Evolutionary conservation across 2,797 vertebrate genomes (phyloP), one percentile per base, ranked within the genome.

Genomic region (Pipistrellus nathusii): DNA sequence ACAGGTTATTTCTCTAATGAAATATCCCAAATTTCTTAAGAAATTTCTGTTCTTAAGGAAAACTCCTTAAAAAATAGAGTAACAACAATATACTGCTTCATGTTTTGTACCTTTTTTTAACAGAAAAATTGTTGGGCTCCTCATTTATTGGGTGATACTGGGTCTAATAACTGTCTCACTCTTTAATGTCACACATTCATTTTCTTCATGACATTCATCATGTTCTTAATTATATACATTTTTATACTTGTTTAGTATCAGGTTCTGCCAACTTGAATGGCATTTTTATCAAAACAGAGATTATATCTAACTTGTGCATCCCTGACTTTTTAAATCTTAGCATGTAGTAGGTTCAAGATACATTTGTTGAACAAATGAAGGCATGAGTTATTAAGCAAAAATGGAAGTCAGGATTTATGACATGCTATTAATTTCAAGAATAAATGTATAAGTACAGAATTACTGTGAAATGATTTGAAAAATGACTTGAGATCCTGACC

Each of bases 401-500:
- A 46, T 73, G 10, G 69, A 96, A 57, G 32, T 73, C 77, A 91
- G 7, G 18, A 89, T 94, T 96, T 94, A 88, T 78, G 88, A 72
- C 57, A 88, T 82, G 38, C 78, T 91, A 90, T 92, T 94, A 95
- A 91, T 85, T 96, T 96, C 38, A 94, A 91, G 55, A 92, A 84
- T 91, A 94, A 94, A 90, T 80, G 17, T 84, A 87, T 66, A 85
- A 27, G 25, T 77, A 77, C 88, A 51, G 51, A 95, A 89, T 92
- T 93, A 87, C 25, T 93, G 77, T 96, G 94, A 96, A 95, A 96
- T 87, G 88, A 69, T 44, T 90, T 95, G 82, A 95, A 93, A 90
- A 93, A 88, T 92, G 88, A 73, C 59, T 93, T 80, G 72, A 82
- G n/a, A 89, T 80, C 64, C 44, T 78, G 81, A 73, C 77, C 30